Evolutionary conservation across 2,113 vertebrate genomes (phyloP), one percentile per base, ranked within the genome.

Genomic region (Chamaea fasciata): DNA sequence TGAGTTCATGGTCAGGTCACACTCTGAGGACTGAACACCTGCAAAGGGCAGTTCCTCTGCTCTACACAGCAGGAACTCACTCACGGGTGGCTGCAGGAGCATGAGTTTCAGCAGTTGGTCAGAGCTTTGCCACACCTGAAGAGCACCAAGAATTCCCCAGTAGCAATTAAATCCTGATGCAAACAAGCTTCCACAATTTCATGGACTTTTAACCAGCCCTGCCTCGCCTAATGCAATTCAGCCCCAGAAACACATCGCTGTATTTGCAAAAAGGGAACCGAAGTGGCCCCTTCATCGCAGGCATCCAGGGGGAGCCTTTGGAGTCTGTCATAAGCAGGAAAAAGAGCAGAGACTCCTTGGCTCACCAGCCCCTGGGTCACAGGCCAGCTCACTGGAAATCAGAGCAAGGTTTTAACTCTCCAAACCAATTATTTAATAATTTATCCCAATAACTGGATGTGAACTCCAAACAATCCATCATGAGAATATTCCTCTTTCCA

Each of bases 71-170:
- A 33, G 59, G 4, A 64, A 14, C 35, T 19, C 31, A 2, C 62
- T 42, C 84, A 15, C 0, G 1, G 6, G 4, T 1, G 13, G 24
- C 42, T 73, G 69, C 35, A 49, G 21, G 44, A 63, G 42, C 9
- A 14, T 0, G 6, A 83, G 20, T 6, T 53, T 2, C 30, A 41
- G 55, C 27, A 53, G n/a, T 52, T 15, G 13, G 13, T 26, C 68
- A 42, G 35, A 52, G 52, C 28, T 18, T 57, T 1, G 1, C 27
- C 31, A 41, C 33, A 8, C 39, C 31, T 39, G 47, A 81, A 31
- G 30, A 50, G 53, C 18, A 8, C 33, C 49, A 41, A 50, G 64
- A 37, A 41, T 7, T 31, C 12, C n/a, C 41, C n/a, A 10, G 9
- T 2, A 37, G 1, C 46, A 31, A 21, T 30, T 3, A 41, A 47